Conservation (phyloP, 30 jellyfish, hydroid and myxozoan genomes). For the Hydra vulgaris region DNA sequence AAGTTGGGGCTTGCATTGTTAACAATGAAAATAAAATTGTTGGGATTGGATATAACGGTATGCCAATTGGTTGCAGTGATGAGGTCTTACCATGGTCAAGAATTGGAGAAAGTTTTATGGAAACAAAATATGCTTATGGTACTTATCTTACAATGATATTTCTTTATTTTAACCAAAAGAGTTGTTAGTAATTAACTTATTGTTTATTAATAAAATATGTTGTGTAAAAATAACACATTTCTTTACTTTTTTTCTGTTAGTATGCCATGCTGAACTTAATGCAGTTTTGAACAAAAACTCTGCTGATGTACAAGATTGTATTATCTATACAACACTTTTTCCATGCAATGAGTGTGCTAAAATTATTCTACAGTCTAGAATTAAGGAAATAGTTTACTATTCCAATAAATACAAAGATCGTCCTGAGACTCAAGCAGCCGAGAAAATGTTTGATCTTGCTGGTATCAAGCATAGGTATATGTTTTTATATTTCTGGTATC, state of each 20-base stretch:
- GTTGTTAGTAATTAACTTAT: too few species aligned
- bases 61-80: constrained; percentile 97
- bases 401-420: constrained; percentile 76
- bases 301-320: constrained; percentile 78
- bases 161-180: not conserved
- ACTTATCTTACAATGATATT: not conserved
- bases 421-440: constrained; percentile 77
- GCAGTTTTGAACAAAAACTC: constrained; percentile 88
- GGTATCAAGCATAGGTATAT: constrained; percentile 66
- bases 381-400: constrained; percentile 74
- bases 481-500: not conserved
- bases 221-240: too few species aligned
- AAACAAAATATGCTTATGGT: constrained; percentile 86
- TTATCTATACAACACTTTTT: constrained; percentile 81
- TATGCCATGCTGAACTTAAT: constrained; percentile 98
- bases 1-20: constrained; percentile 98
- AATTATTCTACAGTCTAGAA: constrained; percentile 85
- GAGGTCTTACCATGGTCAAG: constrained; percentile 94
- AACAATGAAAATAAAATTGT: constrained; percentile 69
- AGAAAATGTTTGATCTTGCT: constrained; percentile 75
- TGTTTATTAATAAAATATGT: not conserved
- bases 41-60: constrained; percentile 96
- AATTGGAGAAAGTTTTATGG: constrained; percentile 53
- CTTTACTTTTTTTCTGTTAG: constrained; percentile 13
- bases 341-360: constrained; percentile 99